phyloP scores from a whole-genome alignment of 1,140 invertebrate genomes.

The Trachymyrmex cornetzi region DNA sequence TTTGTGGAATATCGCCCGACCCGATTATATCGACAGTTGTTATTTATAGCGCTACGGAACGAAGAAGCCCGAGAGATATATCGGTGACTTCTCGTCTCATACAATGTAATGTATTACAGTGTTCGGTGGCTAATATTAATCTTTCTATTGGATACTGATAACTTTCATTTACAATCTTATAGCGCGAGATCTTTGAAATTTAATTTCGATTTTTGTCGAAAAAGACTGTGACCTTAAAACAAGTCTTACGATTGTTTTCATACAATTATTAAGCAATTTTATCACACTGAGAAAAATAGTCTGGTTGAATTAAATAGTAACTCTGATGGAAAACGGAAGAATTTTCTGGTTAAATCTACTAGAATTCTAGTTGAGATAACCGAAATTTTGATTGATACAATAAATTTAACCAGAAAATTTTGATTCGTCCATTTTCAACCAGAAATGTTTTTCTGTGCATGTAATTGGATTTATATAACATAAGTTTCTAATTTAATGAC shows the following conservation, averaged over 20 bases:
- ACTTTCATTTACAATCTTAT: slow-evolving; percentile 30
- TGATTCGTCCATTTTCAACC: too few relatives aligned
- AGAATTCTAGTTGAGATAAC: too few relatives aligned
- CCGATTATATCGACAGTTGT: slow-evolving; percentile 61
- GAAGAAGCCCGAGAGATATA: slow-evolving; percentile 39
- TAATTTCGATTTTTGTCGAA: background rate
- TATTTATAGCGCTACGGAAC: slow-evolving; percentile 48
- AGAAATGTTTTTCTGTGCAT: too few relatives aligned
- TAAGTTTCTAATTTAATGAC: background rate
- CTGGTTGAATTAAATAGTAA: too few relatives aligned
- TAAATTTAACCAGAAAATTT: too few relatives aligned
- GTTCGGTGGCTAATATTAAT: slow-evolving; percentile 48
- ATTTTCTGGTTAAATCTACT: too few relatives aligned
- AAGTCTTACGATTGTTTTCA: background rate
- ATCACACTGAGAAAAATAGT: too few relatives aligned
- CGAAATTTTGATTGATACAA: too few relatives aligned
- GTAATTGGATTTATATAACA: slow-evolving; percentile 12
- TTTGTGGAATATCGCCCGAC: slow-evolving; percentile 54
- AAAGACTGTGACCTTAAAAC: background rate
- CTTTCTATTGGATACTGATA: slow-evolving; percentile 41
- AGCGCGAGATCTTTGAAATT: slow-evolving; percentile 12
- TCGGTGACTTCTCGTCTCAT: slow-evolving; percentile 53
- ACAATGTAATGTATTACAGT: slow-evolving; percentile 59
- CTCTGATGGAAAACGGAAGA: too few relatives aligned
- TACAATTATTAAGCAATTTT: too few relatives aligned